Base-by-base conservation (phyloP, 2,797 vertebrate species). In the Muraenolepis orangiensis region DNA sequence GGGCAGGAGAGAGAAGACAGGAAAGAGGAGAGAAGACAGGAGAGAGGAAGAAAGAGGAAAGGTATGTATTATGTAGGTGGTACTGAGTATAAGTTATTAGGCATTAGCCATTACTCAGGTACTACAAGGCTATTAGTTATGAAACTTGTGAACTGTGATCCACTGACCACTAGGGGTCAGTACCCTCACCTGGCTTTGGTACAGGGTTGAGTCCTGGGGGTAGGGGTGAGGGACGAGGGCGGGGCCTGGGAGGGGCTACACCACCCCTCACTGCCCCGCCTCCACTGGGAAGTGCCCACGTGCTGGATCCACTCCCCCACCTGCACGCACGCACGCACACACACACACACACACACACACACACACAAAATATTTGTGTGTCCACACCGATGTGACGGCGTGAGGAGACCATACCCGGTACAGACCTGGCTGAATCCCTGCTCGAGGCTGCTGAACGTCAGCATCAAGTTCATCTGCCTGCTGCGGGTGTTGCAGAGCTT, bases 401-500 rank as follows among this genome's bases (percentile, higher is more conserved):
- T 23, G 20, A 66, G 36, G 2, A 13, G 32, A 3, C 3, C 46
- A 6, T 18, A 20, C 18, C 70, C 76, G 46, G 34, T 8, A 46
- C 93, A 87, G 84, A 97, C 96, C 95, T 96, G 90, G 32, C 68
- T 88, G 82, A 96, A 95, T 74, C 91, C 90, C 20, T 87, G 78
- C 86, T 96, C 95, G 79, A 95, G 90, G 5, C 82, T 86, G 75
- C 92, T 92, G 0, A 96, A 95, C 61, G 93, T 94, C 80, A 93
- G 83, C 67, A 97, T 85, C 84, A 96, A 91, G 83, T 93, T 91
- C 74, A 99, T 92, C 2, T 95, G 89, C 87, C 93, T 94, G 6
- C 94, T 94, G 84, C 89, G 92, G 75, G 88, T 81, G 92, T 99
- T 99, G 73, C 95, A 96, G 73, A 95, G 84, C 80, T 92, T 94